Evolutionary conservation across 2,113 vertebrate species (phyloP).

Genomic region (Sander vitreus): DNA sequence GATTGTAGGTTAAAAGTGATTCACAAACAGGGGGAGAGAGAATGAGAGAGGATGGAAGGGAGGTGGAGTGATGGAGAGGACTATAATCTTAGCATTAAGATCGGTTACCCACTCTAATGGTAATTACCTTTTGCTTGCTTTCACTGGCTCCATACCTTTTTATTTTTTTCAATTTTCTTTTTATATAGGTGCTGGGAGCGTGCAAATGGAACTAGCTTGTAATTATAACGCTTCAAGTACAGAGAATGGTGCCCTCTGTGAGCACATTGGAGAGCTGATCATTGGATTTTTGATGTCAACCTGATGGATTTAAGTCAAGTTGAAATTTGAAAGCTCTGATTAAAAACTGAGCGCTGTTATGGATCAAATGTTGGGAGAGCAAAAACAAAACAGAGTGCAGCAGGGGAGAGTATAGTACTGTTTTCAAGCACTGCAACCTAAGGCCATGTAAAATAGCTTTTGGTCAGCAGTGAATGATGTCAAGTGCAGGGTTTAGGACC

Average conservation of each 20-base stretch:
- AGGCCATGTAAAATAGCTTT: constrained; percentile 13
- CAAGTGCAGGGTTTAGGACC: constrained; percentile 9
- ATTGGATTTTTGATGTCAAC: constrained; percentile 68
- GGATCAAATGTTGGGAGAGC: constrained; percentile 70
- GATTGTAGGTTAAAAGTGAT: constrained; percentile 73
- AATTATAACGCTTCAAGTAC: constrained; percentile 72
- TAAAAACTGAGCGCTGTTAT: constrained; percentile 71
- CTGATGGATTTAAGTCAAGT: constrained; percentile 84
- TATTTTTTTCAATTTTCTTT: constrained; percentile 24
- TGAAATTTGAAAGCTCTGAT: constrained; percentile 81
- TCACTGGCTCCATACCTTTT: constrained; percentile 48
- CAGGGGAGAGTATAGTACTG: not conserved
- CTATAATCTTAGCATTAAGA: constrained; percentile 66
- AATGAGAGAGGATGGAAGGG: constrained; percentile 10
- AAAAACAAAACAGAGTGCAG: constrained; percentile 30
- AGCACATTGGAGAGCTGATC: constrained; percentile 55
- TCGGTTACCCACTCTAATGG: constrained; percentile 57
- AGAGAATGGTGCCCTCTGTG: constrained; percentile 29
- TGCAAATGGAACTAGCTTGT: constrained; percentile 73
- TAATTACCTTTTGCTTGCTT: constrained; percentile 72
- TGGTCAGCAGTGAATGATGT: constrained; percentile 29
- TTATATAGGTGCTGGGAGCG: constrained; percentile 60
- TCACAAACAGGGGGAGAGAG: constrained; percentile 64
- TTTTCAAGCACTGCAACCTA: constrained; percentile 11
- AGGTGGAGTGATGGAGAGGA: constrained; percentile 14